Conservation (phyloP, 2,113 vertebrate species). For the Colaptes auratus region DNA sequence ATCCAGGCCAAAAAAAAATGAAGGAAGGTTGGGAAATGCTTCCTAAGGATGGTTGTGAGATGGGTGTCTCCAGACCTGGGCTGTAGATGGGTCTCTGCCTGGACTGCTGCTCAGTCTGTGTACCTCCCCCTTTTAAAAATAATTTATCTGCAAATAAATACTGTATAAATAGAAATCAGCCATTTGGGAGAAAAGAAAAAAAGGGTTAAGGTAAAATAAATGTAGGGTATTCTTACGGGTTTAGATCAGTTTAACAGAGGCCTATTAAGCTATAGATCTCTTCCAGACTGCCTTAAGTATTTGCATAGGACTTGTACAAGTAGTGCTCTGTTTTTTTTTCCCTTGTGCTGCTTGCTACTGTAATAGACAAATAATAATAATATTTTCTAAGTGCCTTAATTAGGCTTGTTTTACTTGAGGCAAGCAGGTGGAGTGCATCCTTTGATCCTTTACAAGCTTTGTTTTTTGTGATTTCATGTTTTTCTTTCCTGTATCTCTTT, state of each 20-base stretch:
- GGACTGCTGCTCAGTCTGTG: neutral
- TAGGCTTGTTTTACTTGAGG: neutral
- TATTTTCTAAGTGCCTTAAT: neutral
- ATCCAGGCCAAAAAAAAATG: accelerated
- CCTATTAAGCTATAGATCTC: neutral
- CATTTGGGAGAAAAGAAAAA: neutral
- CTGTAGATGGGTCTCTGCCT: neutral
- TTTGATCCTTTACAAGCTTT: slow-evolving; percentile 13
- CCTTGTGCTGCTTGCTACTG: neutral
- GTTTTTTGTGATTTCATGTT: neutral
- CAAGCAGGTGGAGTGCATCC: neutral
- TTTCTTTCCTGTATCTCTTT: neutral
- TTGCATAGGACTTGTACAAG: neutral
- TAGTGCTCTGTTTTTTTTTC: neutral
- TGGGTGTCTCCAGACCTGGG: neutral
- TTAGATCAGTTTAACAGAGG: neutral
- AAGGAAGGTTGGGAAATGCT: neutral
- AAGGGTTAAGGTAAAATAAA: neutral
- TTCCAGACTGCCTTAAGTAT: neutral
- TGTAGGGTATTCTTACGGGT: neutral
- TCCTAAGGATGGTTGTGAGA: neutral
- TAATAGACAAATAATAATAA: neutral
- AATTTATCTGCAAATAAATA: neutral
- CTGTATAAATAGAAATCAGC: neutral
- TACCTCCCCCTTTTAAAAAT: neutral